These are phyloP conservation scores for Drosophila ironensis DNA, from an alignment of 1,140 invertebrate species.

Conservation along the genomic window DNA sequence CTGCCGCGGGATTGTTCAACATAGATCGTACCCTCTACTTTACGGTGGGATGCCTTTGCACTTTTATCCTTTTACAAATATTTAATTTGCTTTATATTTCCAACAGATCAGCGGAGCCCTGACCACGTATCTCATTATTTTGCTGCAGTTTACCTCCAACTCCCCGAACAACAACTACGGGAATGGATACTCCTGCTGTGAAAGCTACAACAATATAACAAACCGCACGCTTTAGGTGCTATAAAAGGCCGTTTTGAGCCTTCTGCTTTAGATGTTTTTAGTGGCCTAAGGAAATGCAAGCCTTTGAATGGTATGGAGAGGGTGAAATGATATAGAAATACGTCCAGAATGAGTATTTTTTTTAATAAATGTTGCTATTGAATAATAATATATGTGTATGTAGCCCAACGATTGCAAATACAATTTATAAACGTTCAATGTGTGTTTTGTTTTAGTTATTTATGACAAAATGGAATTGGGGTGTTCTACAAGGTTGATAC, in stretches of 20 bases:
- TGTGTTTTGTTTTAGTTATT: too few species aligned
- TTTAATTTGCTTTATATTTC: background rate
- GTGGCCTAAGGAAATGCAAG: background rate
- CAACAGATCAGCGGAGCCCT: constrained; percentile 75
- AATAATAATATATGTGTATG: constrained; percentile 18
- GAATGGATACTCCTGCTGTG: constrained; percentile 44
- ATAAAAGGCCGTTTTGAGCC: too few species aligned
- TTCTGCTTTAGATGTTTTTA: too few species aligned
- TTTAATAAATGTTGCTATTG: constrained; percentile 44
- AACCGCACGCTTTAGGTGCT: constrained; percentile 53
- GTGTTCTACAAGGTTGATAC: too few species aligned
- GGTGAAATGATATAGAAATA: constrained; percentile 46
- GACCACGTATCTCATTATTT: constrained; percentile 78
- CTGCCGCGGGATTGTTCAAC: constrained; percentile 78
- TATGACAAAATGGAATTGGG: background rate
- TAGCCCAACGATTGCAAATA: background rate
- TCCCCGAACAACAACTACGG: constrained; percentile 26
- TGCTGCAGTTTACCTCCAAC: constrained; percentile 78
- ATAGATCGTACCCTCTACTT: constrained; percentile 80
- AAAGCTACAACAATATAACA: constrained; percentile 46
- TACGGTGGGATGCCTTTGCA: constrained; percentile 47
- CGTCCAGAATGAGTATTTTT: constrained; percentile 56
- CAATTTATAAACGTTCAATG: background rate
- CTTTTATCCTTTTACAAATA: background rate
- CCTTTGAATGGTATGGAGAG: constrained; percentile 7